Percentiles rank a stretch among this genome's conserved stretches.
Conservation (phyloP, 2,888 invertebrate genomes). For the Leucophenga montana region DNA sequence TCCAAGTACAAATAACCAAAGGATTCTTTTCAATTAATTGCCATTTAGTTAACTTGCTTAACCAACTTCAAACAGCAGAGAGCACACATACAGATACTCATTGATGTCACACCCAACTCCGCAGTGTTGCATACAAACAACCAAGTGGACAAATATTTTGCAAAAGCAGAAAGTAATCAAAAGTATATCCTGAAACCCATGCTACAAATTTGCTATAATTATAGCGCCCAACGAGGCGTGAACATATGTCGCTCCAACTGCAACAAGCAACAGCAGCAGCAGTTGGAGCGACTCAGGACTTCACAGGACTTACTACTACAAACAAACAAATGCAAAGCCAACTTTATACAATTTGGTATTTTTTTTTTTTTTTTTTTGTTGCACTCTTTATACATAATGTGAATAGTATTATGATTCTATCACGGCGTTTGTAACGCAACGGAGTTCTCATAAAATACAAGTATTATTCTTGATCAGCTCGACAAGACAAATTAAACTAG, state of each 20-base stretch:
- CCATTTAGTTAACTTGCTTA: constrained; percentile 44
- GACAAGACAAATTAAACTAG: too few relatives aligned
- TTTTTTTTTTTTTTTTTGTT: too few relatives aligned
- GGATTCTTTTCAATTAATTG: constrained; percentile 48
- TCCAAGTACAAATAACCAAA: too few relatives aligned
- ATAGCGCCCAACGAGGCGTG: constrained; percentile 63
- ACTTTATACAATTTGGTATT: constrained; percentile 1
- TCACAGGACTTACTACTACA: background rate
- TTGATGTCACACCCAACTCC: constrained; percentile 22
- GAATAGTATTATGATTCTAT: too few relatives aligned
- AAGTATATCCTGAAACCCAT: background rate
- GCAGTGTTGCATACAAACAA: too few relatives aligned
- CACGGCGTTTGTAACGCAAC: too few relatives aligned
- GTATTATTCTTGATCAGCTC: too few relatives aligned
- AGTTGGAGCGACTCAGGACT: background rate
- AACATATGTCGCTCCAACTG: constrained; percentile 52
- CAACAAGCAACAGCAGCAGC: background rate
- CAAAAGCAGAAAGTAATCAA: background rate
- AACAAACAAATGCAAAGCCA: background rate
- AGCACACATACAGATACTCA: constrained; percentile 24
- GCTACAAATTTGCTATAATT: constrained; percentile 54
- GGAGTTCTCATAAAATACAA: too few relatives aligned
- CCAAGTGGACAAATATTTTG: background rate
- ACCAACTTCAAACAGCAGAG: constrained; percentile 36
- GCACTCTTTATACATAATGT: too few relatives aligned